Percentiles rank a stretch among this genome's conserved stretches.
These are phyloP conservation scores for Pitangus sulphuratus DNA, from an alignment of 2,797 vertebrate genomes.

Conservation along the genomic window DNA sequence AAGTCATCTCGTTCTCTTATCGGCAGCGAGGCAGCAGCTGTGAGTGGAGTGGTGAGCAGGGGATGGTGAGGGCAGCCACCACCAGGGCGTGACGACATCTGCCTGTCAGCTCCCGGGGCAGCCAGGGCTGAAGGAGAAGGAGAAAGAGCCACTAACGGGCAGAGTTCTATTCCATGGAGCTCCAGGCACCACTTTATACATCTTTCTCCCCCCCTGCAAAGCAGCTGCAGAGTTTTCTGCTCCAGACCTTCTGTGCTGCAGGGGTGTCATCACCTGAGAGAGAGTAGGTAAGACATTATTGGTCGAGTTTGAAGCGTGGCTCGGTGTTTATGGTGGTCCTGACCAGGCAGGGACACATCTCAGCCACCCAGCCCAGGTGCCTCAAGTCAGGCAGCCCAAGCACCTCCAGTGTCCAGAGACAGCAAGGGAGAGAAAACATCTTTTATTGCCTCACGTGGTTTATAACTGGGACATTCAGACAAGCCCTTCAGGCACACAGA, in stretches of 20 bases:
- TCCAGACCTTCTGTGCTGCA: neutral
- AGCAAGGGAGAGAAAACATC: neutral
- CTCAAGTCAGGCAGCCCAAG: neutral
- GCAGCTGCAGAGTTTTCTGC: neutral
- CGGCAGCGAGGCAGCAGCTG: constrained; percentile 12
- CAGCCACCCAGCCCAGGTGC: neutral
- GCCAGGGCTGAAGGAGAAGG: neutral
- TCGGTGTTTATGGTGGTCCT: neutral
- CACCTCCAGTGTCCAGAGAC: neutral
- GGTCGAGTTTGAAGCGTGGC: neutral
- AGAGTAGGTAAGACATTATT: neutral
- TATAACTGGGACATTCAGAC: rapidly evolving
- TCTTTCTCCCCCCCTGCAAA: neutral
- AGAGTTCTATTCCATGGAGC: rapidly evolving
- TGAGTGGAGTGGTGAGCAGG: neutral
- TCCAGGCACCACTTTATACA: neutral
- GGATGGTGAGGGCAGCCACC: neutral
- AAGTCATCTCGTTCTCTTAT: constrained; percentile 54
- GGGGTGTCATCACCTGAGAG: neutral
- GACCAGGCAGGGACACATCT: neutral
- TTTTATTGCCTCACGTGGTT: neutral
- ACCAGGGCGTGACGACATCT: neutral
- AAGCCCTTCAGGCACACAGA: neutral
- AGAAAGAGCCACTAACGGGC: neutral
- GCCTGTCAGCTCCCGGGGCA: neutral